These are phyloP conservation scores for Scylla paramamosain DNA, from an alignment of 1,140 invertebrate species.

Conservation along the genomic window DNA sequence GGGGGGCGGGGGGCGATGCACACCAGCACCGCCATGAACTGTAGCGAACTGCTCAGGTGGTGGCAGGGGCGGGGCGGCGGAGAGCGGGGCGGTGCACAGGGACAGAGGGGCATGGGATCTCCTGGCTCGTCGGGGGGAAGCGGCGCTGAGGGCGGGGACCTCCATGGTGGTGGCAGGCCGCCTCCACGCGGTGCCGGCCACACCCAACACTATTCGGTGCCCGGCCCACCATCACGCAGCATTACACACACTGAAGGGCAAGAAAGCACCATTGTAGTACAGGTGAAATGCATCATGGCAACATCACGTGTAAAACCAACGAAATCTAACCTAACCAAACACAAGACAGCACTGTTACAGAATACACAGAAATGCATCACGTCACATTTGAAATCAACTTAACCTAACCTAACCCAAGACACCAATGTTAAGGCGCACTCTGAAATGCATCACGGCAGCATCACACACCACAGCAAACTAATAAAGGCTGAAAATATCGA, in stretches of 20 bases:
- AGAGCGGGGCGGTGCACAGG: neutral
- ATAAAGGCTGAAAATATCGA: too few species aligned
- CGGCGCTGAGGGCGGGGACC: conserved; percentile 37
- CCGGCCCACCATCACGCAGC: conserved; percentile 70
- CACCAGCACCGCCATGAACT: conserved; percentile 68
- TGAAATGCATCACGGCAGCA: too few species aligned
- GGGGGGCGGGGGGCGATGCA: conserved; percentile 61
- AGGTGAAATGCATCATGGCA: too few species aligned
- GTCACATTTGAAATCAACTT: too few species aligned
- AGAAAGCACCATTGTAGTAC: too few species aligned
- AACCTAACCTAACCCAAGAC: too few species aligned
- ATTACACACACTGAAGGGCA: conserved; percentile 73
- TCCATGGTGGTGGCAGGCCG: conserved; percentile 59
- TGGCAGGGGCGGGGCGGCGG: conserved; percentile 13
- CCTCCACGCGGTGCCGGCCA: conserved; percentile 65
- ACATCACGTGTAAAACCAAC: too few species aligned
- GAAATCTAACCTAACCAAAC: too few species aligned
- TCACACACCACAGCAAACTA: too few species aligned
- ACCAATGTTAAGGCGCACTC: too few species aligned
- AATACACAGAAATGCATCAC: too few species aligned
- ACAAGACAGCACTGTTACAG: too few species aligned
- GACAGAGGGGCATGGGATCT: neutral
- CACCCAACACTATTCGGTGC: conserved; percentile 46
- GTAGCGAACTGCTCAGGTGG: conserved; percentile 67
- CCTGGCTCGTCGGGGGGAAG: conserved; percentile 48